Evolutionary conservation across 1,140 invertebrate species (phyloP), one percentile per base, ranked within the genome.

Genomic region (Neocloeon triangulifer): DNA sequence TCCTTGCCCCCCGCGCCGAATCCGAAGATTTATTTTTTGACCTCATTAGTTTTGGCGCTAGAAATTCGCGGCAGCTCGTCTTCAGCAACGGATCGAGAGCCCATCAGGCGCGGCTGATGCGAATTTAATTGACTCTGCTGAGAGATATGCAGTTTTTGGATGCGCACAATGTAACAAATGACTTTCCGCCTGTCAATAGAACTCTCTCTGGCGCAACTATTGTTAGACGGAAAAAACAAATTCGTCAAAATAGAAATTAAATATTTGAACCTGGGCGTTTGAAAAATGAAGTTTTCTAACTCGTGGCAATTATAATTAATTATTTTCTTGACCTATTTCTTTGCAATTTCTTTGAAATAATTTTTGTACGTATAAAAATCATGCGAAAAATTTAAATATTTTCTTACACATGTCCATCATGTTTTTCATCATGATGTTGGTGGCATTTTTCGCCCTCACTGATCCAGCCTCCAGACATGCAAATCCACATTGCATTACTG

Each of bases 401-500:
- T 45, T 59, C 59, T 57, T 49, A 64, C 62, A 62, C 13, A 58
- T 51, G 44, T 68, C 64, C 10, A 66, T 40, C 9, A 65, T 42
- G 42, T 67, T 68, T 44, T 66, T 66, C 41, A 67, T 55, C 6
- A 68, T 44, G 36, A 67, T 66, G 40, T 65, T 66, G 2, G 61
- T 65, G 3, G 60, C 52, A 39, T 66, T 68, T 48, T 66, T 68
- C 17, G 58, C 56, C 18, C 62, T 43, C 2, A 67, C 59, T 2
- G 60, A 55, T 12, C 64, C 64, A 13, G 61, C 59, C 48, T 68
- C 64, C 15, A 68, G 42, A 39, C 66, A 64, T 0, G 61, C 62
- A 39, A 67, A 67, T 9, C 64, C 64, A 36, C 53, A 51, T 44
- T 66, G 64, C 61, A 68, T 61, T 19, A 66, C 63, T 66, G 19